These are phyloP conservation scores for Nematopogon swammerdamellus DNA, from an alignment of 2,888 invertebrate species.

Conservation along the genomic window DNA sequence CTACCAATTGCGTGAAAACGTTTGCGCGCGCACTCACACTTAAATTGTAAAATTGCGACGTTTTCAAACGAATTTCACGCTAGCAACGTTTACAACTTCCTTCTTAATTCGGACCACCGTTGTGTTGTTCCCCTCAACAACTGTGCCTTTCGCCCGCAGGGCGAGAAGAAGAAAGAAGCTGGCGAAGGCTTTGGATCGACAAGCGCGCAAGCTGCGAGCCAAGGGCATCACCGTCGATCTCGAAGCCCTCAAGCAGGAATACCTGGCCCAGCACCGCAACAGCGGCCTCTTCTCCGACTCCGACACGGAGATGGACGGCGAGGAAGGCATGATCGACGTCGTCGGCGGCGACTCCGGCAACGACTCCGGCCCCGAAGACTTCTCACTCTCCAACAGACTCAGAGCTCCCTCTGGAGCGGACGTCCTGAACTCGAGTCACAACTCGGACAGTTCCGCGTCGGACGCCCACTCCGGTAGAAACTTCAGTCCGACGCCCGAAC, in stretches of 20 bases:
- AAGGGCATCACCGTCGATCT: conserved; percentile 89
- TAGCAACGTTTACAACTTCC: no score
- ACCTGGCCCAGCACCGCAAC: conserved; percentile 74
- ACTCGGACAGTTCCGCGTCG: conserved; percentile 37
- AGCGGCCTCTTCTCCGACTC: conserved; percentile 59
- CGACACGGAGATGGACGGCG: conserved; percentile 58
- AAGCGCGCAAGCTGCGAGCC: conserved; percentile 87
- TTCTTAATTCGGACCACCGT: no score
- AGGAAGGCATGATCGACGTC: conserved; percentile 77
- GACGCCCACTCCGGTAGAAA: conserved; percentile 44
- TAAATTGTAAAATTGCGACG: no score
- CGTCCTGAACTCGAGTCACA: conserved; percentile 58
- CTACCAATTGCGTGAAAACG: no score
- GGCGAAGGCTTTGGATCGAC: conserved; percentile 86
- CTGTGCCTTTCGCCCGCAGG: conserved; percentile 28
- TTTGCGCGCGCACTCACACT: no score
- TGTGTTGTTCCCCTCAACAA: no score
- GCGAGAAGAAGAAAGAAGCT: conserved; percentile 88
- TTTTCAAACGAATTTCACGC: no score
- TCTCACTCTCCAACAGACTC: conserved; percentile 56
- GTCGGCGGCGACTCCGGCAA: conserved; percentile 80
- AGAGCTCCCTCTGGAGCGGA: conserved; percentile 57
- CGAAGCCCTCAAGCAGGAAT: conserved; percentile 80
- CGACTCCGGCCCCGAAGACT: conserved; percentile 62
- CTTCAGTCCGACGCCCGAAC: conserved; percentile 45